Evolutionary conservation across 1,140 invertebrate genomes (phyloP).

Genomic region (Orchesella cincta): DNA sequence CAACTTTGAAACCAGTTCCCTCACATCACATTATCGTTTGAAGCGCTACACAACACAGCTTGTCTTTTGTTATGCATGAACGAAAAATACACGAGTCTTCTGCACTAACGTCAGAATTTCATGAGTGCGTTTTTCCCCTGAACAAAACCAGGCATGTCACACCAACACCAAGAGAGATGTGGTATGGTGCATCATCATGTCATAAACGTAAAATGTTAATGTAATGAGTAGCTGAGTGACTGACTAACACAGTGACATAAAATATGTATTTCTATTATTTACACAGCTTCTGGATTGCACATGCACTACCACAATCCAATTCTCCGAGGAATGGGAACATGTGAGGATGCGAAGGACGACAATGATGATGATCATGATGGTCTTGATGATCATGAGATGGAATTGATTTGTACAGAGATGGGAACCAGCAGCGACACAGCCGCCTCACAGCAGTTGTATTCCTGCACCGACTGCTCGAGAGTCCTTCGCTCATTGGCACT

Average conservation of each 20-base stretch:
- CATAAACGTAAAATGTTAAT: constrained; percentile 17
- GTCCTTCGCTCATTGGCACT: background rate
- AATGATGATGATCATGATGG: background rate
- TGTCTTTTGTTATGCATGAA: too few relatives aligned
- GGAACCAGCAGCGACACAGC: background rate
- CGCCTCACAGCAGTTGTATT: background rate
- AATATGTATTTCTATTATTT: background rate
- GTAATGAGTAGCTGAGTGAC: background rate
- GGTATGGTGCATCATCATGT: background rate
- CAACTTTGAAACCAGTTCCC: constrained; percentile 8
- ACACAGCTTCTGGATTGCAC: constrained; percentile 7
- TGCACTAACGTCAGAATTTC: too few relatives aligned
- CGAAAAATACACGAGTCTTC: background rate
- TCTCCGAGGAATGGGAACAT: background rate
- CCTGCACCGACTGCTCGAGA: background rate
- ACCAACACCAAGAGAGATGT: background rate
- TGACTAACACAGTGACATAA: constrained; percentile 29
- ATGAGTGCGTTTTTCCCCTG: too few relatives aligned
- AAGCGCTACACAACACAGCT: too few relatives aligned
- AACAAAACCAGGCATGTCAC: too few relatives aligned
- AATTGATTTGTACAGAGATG: constrained; percentile 5
- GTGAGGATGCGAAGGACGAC: background rate
- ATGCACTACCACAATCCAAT: constrained; percentile 8
- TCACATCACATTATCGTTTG: background rate
- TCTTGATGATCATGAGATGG: constrained; percentile 18